Evolutionary conservation across 2,888 invertebrate genomes (phyloP).

Genomic region (Drosophila prostipennis): DNA sequence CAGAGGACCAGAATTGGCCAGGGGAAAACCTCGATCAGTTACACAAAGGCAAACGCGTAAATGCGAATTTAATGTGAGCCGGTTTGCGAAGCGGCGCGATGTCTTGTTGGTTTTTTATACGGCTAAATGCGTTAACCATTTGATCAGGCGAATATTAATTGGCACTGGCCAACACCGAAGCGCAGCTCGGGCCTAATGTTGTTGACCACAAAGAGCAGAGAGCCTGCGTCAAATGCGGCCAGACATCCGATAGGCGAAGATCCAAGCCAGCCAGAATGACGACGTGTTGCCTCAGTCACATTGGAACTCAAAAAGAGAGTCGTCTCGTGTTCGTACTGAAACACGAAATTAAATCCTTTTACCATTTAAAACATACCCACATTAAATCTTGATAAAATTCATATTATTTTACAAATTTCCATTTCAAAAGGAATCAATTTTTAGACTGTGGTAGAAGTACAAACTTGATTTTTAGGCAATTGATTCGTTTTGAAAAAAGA

Average conservation of each 20-base stretch:
- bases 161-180: slow-evolving; percentile 70
- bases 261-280: slow-evolving; percentile 66
- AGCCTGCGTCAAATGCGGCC: slow-evolving; percentile 68
- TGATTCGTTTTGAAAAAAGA: too few relatives aligned
- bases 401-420: too few relatives aligned
- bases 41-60: slow-evolving; percentile 64
- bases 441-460: too few relatives aligned
- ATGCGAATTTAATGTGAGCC: slow-evolving; percentile 67
- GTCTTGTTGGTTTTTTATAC: slow-evolving; percentile 77
- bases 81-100: slow-evolving; percentile 54
- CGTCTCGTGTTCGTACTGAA: background rate
- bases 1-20: slow-evolving; percentile 7
- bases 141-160: slow-evolving; percentile 80
- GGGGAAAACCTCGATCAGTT: slow-evolving; percentile 58
- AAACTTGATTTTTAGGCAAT: too few relatives aligned
- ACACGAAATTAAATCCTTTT: background rate
- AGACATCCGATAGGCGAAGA: slow-evolving; percentile 43
- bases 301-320: background rate
- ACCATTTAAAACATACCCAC: background rate
- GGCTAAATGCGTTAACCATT: slow-evolving; percentile 81
- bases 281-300: slow-evolving; percentile 37
- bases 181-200: slow-evolving; percentile 63
- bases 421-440: too few relatives aligned
- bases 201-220: slow-evolving; percentile 61
- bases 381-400: background rate